Evolutionary conservation across 1,140 invertebrate genomes (phyloP), one percentile per base, ranked within the genome.

Genomic region (Glomeris maerens): DNA sequence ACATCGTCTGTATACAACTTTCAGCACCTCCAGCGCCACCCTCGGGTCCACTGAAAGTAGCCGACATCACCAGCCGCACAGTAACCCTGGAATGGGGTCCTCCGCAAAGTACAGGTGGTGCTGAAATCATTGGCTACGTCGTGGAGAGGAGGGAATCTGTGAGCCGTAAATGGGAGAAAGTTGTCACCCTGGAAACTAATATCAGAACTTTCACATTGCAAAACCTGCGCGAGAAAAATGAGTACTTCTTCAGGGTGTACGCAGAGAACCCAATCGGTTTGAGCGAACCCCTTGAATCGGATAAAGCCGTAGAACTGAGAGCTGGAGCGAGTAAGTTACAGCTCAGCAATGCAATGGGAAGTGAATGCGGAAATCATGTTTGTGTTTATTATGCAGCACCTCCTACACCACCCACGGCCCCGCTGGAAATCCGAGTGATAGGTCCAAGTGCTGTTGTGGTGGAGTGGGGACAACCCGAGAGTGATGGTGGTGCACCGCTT

Each of bases 401-500:
- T 51, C 89, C 89, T 55, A 86, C 85, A 25, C 81, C 87, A 47
- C 89, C 89, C 26, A 91, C 87, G 4, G 84, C 81, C 20, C 89
- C 89, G 27, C 68, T 92, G 46, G 89, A 92, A 67, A 81, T 86
- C 38, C 74, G 84, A 48, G 80, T 78, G 27, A 77, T 84, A 3
- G 83, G 86, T 57, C 77, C 79, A 55, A 81, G 89, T 70, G 78
- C 87, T 48, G 77, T 86, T 61, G 73, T 88, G 62, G 79, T 97
- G 59, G 90, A 86, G 68, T 95, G 90, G 90, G 87, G 89, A 48
- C 79, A 81, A 52, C 91, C 91, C 4, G 89, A 94, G 70, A 82
- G 78, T 57, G 91, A 97, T 68, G 92, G 92, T 40, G 91, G 90
- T 41, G 80, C 89, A 28, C 87, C 89, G 13, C 71, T 96, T 39